Evolutionary conservation across 2,113 vertebrate genomes (phyloP).

Genomic region (Pipa parva): DNA sequence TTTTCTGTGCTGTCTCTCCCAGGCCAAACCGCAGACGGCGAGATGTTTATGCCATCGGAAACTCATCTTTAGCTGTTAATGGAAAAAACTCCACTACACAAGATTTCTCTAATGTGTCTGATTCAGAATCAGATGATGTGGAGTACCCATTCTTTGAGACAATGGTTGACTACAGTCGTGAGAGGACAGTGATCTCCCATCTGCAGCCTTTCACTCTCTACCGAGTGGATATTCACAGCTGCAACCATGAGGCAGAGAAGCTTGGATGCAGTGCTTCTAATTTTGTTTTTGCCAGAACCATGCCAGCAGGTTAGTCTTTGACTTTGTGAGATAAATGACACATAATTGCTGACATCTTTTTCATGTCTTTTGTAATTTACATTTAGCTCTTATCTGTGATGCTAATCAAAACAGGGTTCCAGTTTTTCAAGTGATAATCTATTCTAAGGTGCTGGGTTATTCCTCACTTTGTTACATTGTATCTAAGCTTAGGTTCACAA

Average conservation of each 20-base stretch:
- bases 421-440: no score
- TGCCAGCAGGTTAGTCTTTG: conserved; percentile 85
- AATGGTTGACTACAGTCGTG: conserved; percentile 70
- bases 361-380: no score
- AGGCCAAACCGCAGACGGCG: conserved; percentile 81
- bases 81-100: conserved; percentile 57
- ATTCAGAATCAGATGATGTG: conserved; percentile 62
- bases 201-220: conserved; percentile 90
- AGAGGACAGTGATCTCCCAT: conserved; percentile 78
- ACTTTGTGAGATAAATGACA: not conserved
- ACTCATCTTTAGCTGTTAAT: conserved; percentile 64
- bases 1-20: not conserved
- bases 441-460: no score
- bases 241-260: conserved; percentile 82
- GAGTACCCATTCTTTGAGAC: conserved; percentile 83
- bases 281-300: conserved; percentile 91
- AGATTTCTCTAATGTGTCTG: conserved; percentile 69
- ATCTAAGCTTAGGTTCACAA: no score
- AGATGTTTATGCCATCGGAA: conserved; percentile 75
- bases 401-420: no score
- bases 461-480: no score
- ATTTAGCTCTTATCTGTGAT: no score
- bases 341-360: no score
- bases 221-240: conserved; percentile 94
- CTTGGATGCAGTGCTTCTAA: conserved; percentile 86